Conservation (phyloP, 2,113 vertebrate species). For the Dunckerocampus dactyliophorus region DNA sequence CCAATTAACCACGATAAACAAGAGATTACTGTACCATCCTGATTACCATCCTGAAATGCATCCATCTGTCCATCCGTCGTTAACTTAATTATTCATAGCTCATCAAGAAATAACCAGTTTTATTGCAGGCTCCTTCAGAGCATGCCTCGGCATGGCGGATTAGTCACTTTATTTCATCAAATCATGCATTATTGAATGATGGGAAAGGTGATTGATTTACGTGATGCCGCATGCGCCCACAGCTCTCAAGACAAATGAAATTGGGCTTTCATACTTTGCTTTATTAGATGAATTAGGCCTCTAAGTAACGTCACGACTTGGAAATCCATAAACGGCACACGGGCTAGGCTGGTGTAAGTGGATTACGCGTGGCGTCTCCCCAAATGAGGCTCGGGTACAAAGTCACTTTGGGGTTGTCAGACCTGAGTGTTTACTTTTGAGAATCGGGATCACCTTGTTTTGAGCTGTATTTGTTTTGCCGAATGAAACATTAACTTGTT, state of each 20-base stretch:
- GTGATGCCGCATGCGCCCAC: constrained; percentile 26
- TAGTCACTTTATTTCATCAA: constrained; percentile 38
- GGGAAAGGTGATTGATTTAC: constrained; percentile 46
- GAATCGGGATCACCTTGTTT: constrained; percentile 15
- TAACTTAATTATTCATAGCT: constrained; percentile 23
- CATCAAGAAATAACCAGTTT: constrained; percentile 14
- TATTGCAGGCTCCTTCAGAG: constrained; percentile 2
- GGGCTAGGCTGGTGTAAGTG: constrained; percentile 54
- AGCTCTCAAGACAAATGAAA: constrained; percentile 54
- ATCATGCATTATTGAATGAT: constrained; percentile 58
- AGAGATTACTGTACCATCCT: too few species aligned
- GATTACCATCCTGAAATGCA: too few species aligned
- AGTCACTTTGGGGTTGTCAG: constrained; percentile 24
- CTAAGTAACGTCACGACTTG: constrained; percentile 61
- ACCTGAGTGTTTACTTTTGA: background rate
- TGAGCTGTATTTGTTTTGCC: too few species aligned
- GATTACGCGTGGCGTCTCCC: constrained; percentile 53
- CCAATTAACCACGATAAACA: too few species aligned
- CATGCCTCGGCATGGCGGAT: constrained; percentile 8
- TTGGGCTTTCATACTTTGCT: constrained; percentile 51
- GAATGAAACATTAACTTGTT: constrained; percentile 10
- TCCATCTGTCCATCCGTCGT: too few species aligned
- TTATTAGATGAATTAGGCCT: constrained; percentile 63
- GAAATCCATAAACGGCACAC: constrained; percentile 54
- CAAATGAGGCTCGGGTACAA: constrained; percentile 37